Conservation (phyloP, 2,797 vertebrate genomes). For the Gallirallus australis region DNA sequence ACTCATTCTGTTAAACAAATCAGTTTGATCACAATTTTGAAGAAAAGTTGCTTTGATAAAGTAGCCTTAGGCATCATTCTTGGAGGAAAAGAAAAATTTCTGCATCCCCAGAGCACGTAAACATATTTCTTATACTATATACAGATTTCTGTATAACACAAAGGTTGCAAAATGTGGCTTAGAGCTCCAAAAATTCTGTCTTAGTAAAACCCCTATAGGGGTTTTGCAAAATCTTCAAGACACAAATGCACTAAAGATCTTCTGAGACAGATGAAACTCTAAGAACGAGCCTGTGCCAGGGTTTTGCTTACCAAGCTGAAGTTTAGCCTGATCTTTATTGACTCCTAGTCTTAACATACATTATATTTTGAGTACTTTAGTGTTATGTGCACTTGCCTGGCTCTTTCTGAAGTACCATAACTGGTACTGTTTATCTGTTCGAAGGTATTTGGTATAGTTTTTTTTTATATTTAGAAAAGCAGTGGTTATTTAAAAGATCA, state of each 20-base stretch:
- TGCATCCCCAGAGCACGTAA: neutral
- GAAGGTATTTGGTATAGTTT: neutral
- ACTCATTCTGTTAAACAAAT: neutral
- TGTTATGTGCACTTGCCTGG: neutral
- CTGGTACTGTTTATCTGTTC: neutral
- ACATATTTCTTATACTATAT: neutral
- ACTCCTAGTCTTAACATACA: neutral
- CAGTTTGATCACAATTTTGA: neutral
- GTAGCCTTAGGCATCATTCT: neutral
- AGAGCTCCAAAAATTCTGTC: neutral
- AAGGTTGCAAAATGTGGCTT: neutral
- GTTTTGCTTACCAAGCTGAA: neutral
- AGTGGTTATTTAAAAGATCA: neutral
- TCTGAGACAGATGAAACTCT: neutral
- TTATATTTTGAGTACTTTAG: neutral
- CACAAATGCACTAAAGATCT: neutral
- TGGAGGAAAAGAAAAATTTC: neutral
- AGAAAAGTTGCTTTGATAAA: neutral
- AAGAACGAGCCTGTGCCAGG: neutral
- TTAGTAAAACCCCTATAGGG: neutral
- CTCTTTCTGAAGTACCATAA: neutral
- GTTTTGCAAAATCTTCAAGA: neutral
- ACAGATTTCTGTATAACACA: neutral
- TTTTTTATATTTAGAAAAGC: neutral
- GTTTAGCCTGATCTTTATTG: neutral